A percentile compares a stretch with the other conserved stretches of the same genome.
phyloP scores from a whole-genome alignment of 1,140 invertebrate genomes.

The Neodiprion fabricii region DNA sequence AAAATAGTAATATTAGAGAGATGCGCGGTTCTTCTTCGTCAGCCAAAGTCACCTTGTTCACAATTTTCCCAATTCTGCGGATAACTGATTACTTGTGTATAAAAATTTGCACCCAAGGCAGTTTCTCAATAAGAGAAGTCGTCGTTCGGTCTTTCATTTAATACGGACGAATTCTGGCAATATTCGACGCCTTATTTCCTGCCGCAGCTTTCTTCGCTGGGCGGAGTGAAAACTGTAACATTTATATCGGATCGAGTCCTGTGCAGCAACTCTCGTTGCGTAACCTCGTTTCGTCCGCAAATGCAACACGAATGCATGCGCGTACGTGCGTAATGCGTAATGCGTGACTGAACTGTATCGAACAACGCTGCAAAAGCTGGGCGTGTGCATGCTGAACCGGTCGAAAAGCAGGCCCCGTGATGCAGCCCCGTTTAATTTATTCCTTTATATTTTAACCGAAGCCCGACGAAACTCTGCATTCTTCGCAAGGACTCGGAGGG shows the following conservation, averaged over 20 bases:
- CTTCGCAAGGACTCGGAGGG: background rate
- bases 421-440: background rate
- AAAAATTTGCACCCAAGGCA: too few species aligned
- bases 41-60: too few species aligned
- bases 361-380: too few species aligned
- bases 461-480: background rate
- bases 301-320: background rate
- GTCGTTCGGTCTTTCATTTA: too few species aligned
- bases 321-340: too few species aligned
- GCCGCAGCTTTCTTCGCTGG: conserved; percentile 1
- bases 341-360: too few species aligned
- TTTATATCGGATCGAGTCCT: background rate
- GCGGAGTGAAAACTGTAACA: background rate
- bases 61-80: too few species aligned
- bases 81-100: too few species aligned
- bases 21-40: too few species aligned
- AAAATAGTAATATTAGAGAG: too few species aligned
- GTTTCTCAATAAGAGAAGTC: too few species aligned
- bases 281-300: background rate
- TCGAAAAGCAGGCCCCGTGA: background rate
- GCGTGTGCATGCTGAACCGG: background rate
- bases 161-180: too few species aligned
- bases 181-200: background rate
- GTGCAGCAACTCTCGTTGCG: background rate
- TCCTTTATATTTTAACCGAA: background rate